These are phyloP conservation scores for Operophtera brumata DNA, from an alignment of 2,888 invertebrate genomes.

Conservation along the genomic window DNA sequence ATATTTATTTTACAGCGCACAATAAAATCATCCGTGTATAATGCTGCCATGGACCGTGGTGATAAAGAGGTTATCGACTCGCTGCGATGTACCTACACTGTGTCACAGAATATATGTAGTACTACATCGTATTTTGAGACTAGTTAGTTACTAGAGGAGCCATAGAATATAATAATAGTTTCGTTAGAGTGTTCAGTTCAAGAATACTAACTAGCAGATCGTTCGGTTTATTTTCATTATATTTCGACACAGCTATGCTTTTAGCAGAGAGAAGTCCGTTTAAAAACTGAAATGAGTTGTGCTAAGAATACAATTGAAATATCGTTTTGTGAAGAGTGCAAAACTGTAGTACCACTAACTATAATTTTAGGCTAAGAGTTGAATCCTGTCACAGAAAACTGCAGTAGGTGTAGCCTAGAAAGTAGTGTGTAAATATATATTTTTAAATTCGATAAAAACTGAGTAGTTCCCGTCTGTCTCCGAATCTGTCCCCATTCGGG, in stretches of 20 bases:
- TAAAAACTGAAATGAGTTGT: constrained; percentile 1
- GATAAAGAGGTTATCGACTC: constrained; percentile 46
- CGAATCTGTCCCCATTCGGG: too few relatives aligned
- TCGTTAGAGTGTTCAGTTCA: neutral
- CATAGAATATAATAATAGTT: neutral
- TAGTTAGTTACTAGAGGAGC: neutral
- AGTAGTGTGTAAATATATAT: too few relatives aligned
- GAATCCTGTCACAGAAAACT: too few relatives aligned
- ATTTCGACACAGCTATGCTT: constrained; percentile 20
- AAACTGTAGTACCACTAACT: too few relatives aligned
- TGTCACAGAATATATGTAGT: too few relatives aligned
- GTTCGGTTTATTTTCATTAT: constrained; percentile 19
- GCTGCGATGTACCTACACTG: constrained; percentile 33
- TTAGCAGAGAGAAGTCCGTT: constrained; percentile 1
- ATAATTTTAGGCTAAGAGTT: too few relatives aligned
- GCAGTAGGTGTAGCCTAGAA: too few relatives aligned
- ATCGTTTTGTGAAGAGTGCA: too few relatives aligned
- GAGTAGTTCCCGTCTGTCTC: too few relatives aligned
- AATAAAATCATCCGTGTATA: neutral
- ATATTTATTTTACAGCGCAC: constrained; percentile 1
- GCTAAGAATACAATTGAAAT: neutral
- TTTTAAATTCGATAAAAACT: too few relatives aligned
- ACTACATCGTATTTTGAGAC: constrained; percentile 23
- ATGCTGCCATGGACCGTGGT: constrained; percentile 18
- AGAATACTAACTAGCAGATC: constrained; percentile 2